phyloP scores from a whole-genome alignment of 2,113 vertebrate genomes.

The Origma solitaria region DNA sequence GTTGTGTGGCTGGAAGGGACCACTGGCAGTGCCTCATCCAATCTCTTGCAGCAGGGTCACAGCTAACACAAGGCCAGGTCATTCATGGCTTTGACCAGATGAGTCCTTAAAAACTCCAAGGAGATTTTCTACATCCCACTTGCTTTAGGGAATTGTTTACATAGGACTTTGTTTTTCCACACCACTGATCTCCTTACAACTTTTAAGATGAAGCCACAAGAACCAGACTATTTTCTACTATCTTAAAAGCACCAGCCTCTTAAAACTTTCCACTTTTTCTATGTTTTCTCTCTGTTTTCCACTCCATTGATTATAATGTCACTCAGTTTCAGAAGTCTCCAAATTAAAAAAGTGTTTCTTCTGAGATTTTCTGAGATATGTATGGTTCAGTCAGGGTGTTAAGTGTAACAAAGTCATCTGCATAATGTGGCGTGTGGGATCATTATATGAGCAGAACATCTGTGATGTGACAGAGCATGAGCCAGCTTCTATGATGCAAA shows the following conservation, averaged over 20 bases:
- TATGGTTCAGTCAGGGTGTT: neutral
- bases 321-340: neutral
- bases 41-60: neutral
- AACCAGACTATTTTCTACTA: neutral
- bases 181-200: neutral
- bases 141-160: neutral
- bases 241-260: neutral
- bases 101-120: neutral
- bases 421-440: neutral
- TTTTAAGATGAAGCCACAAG: neutral
- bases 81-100: neutral
- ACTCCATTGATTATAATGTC: constrained; percentile 17
- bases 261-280: neutral
- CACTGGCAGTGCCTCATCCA: neutral
- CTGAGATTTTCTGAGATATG: neutral
- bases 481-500: neutral
- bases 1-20: neutral
- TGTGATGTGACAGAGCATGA: neutral
- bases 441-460: neutral
- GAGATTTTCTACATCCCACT: neutral
- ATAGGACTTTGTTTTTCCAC: neutral
- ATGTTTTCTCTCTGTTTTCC: neutral
- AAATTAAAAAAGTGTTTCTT: neutral
- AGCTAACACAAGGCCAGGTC: neutral
- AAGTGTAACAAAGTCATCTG: neutral